A percentile compares a stretch with the other conserved stretches of the same genome.
Evolutionary conservation across 1,140 invertebrate species (phyloP).

Genomic region (Spodoptera litura): DNA sequence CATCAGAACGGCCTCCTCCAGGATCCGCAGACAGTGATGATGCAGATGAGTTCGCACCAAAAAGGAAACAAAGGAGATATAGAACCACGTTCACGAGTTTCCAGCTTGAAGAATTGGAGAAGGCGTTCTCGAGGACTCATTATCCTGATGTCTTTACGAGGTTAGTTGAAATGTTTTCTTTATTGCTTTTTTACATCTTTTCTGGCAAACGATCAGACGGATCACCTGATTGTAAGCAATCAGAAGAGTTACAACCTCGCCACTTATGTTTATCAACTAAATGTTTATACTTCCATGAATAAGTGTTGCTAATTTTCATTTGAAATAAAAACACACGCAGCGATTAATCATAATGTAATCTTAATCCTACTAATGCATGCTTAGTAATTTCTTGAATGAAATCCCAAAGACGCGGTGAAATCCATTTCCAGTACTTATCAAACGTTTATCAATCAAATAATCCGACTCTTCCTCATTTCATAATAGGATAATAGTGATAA

Average conservation of each 20-base stretch:
- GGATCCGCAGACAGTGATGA: slow-evolving; percentile 90
- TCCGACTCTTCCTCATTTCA: slow-evolving; percentile 9
- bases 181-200: too few relatives aligned
- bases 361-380: background rate
- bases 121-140: slow-evolving; percentile 98
- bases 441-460: slow-evolving; percentile 20
- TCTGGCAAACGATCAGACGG: too few relatives aligned
- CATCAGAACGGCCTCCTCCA: slow-evolving; percentile 84
- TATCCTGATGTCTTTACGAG: slow-evolving; percentile 99
- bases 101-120: slow-evolving; percentile 98
- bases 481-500: slow-evolving; percentile 26
- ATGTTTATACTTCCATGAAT: too few relatives aligned
- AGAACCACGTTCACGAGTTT: slow-evolving; percentile 98
- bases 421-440: slow-evolving; percentile 7
- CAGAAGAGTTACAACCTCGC: too few relatives aligned
- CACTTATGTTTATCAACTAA: too few relatives aligned
- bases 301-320: too few relatives aligned
- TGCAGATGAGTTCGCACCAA: slow-evolving; percentile 93
- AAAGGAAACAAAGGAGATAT: slow-evolving; percentile 96
- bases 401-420: slow-evolving; percentile 10
- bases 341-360: background rate
- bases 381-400: slow-evolving; percentile 4
- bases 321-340: background rate
- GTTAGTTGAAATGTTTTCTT: slow-evolving; percentile 80
- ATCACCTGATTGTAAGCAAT: too few relatives aligned